Base-by-base conservation (phyloP, 2,113 vertebrate species). In the Indicator maculatus region DNA sequence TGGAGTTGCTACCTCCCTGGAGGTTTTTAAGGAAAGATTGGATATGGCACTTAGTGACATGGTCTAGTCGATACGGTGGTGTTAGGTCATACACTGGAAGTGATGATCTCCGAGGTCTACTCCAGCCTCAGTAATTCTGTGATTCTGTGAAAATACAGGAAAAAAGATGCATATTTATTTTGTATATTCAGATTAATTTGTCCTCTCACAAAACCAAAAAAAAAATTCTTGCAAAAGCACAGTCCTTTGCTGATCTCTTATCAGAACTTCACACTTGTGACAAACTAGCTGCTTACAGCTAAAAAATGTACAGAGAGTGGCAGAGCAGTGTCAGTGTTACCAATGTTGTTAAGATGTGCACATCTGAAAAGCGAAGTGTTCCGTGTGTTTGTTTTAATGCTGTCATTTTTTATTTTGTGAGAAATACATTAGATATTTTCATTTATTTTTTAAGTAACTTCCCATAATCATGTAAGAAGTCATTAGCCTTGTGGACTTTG, bases 381-480 rank as follows among this genome's bases (percentile, higher is more conserved):
- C 44, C 27, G 24, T 80, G 70, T 89, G 63, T 83, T 91, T 95
- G 31, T 76, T 96, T 87, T 70, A 79, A 63, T 85, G n/a, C 27
- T 91, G 64, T 77, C 82, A 65, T 53, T 26, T 77, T 94, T 44
- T 23, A 61, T 93, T 92, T 91, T 83, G 18, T 66, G 59, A 80
- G 39, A 93, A 93, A 75, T 28, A 75, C 28, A 72, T 74, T 12
- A 84, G 20, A 26, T 81, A 47, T 78, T 92, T 93, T 81, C 41
- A 72, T 47, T 86, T 81, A 44, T 16, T 92, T 73, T 78, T 65
- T 61, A 75, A 95, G 38, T 76, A 84, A 50, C 8, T 79, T 89
- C 10, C 31, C 26, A 59, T 85, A 87, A 65, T 87, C 19, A 27
- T 89, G 44, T 44, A 64, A 58, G 74, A 91, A 76, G 23, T 92